These are phyloP conservation scores for Paradoxurus hermaphroditus DNA, from an alignment of 2,113 vertebrate species.

Conservation along the genomic window DNA sequence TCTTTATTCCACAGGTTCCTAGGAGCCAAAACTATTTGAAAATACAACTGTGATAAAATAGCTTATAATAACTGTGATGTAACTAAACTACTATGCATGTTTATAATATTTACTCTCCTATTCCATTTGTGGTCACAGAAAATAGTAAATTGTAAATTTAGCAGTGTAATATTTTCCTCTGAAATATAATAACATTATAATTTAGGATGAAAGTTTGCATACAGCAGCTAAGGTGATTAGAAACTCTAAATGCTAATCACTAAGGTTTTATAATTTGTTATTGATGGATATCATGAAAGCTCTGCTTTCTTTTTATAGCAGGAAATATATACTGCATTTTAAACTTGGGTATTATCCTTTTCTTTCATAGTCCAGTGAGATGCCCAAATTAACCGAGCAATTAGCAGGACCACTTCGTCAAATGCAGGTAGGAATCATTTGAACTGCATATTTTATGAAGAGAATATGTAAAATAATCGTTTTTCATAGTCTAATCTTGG, in stretches of 20 bases:
- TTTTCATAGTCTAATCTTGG: not conserved
- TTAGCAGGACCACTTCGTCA: slow-evolving; percentile 95
- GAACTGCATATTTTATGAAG: not conserved
- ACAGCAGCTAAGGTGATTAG: not conserved
- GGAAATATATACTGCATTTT: not conserved
- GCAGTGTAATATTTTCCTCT: not conserved
- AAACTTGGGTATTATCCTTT: not conserved
- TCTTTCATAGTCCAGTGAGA: slow-evolving; percentile 92
- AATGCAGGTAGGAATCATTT: slow-evolving; percentile 92
- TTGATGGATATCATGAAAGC: not conserved
- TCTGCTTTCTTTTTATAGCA: not conserved
- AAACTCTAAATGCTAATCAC: not conserved
- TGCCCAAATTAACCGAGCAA: slow-evolving; percentile 97
- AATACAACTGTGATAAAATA: not conserved
- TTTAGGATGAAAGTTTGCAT: not conserved
- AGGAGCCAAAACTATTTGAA: not conserved
- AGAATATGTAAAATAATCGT: not conserved
- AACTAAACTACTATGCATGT: not conserved
- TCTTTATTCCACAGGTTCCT: not conserved
- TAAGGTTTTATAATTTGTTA: not conserved
- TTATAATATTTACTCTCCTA: not conserved
- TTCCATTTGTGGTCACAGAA: not conserved
- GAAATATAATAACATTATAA: not conserved
- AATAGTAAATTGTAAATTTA: not conserved
- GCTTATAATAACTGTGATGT: not conserved